Conservation (phyloP, 2,888 invertebrate species). For the Drosophila barbarae region DNA sequence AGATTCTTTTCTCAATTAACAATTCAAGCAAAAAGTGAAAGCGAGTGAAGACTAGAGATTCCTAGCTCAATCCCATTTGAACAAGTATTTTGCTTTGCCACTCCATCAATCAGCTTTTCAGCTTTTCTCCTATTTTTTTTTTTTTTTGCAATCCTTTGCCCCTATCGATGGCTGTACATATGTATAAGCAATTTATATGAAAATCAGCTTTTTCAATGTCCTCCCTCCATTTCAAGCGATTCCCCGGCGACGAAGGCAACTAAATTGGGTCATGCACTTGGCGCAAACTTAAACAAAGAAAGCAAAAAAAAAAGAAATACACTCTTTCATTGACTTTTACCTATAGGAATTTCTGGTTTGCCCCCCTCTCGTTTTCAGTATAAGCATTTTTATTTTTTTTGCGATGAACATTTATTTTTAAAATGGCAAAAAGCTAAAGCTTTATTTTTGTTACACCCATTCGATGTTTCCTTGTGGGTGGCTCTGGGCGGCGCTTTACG, state of each 20-base stretch:
- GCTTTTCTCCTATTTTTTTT: slow-evolving; percentile 18
- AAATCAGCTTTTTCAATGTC: slow-evolving; percentile 44
- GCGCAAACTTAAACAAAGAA: slow-evolving; percentile 33
- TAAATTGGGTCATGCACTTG: slow-evolving; percentile 51
- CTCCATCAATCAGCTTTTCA: slow-evolving; percentile 38
- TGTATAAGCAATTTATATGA: slow-evolving; percentile 46
- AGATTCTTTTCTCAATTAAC: neutral
- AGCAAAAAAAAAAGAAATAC: slow-evolving; percentile 8
- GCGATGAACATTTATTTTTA: slow-evolving; percentile 43
- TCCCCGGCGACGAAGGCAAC: slow-evolving; percentile 17
- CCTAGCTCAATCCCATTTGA: slow-evolving; percentile 2
- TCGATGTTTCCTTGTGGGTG: slow-evolving; percentile 37
- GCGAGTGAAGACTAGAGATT: neutral
- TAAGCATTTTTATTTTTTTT: slow-evolving; percentile 24
- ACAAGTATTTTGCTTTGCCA: slow-evolving; percentile 16
- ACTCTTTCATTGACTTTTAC: slow-evolving; percentile 47
- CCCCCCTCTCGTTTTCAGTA: neutral
- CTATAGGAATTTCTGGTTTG: slow-evolving; percentile 10
- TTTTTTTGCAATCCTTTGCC: neutral
- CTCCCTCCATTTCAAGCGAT: slow-evolving; percentile 12
- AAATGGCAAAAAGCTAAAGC: slow-evolving; percentile 45
- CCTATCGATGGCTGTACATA: slow-evolving; percentile 33
- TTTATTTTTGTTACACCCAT: slow-evolving; percentile 44
- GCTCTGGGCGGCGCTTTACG: slow-evolving; percentile 22
- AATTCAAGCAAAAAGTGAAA: neutral